Evolutionary conservation across 35 echinoderm and acorn worm species (phyloP).

Genomic region (Strongylocentrotus purpuratus): DNA sequence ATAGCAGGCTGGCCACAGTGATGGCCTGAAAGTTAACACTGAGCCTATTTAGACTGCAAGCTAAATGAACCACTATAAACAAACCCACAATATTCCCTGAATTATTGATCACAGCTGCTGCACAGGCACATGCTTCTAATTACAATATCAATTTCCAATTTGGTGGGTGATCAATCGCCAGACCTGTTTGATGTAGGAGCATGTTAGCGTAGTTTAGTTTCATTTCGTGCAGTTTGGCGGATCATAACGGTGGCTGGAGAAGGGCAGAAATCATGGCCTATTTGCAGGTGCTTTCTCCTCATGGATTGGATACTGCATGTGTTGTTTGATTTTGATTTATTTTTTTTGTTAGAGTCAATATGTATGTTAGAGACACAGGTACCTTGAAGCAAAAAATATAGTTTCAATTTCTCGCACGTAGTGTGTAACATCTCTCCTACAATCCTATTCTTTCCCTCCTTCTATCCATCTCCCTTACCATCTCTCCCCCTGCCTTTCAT

Average conservation of each 20-base stretch:
- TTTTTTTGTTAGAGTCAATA: neutral
- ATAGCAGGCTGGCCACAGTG: neutral
- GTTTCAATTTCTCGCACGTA: neutral
- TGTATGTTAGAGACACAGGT: no score
- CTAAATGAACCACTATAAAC: constrained; percentile 22
- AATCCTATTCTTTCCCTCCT: neutral
- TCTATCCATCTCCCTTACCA: neutral
- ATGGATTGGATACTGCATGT: neutral
- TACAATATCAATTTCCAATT: constrained; percentile 32
- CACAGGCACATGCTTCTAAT: constrained; percentile 21
- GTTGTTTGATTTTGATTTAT: neutral
- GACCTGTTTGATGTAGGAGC: neutral
- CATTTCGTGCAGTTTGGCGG: neutral
- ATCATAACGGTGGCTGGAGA: neutral
- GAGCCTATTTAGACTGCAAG: constrained; percentile 22
- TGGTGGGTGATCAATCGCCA: constrained; percentile 11
- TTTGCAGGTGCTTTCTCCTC: neutral
- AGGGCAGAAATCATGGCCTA: neutral
- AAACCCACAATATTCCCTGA: neutral
- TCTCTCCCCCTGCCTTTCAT: neutral
- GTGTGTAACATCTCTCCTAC: neutral
- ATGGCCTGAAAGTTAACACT: constrained; percentile 32
- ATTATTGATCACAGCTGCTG: constrained; percentile 35
- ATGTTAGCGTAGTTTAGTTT: neutral
- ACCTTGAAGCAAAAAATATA: neutral